These are phyloP conservation scores for Leiothrix lutea DNA, from an alignment of 2,113 vertebrate genomes.

Conservation along the genomic window DNA sequence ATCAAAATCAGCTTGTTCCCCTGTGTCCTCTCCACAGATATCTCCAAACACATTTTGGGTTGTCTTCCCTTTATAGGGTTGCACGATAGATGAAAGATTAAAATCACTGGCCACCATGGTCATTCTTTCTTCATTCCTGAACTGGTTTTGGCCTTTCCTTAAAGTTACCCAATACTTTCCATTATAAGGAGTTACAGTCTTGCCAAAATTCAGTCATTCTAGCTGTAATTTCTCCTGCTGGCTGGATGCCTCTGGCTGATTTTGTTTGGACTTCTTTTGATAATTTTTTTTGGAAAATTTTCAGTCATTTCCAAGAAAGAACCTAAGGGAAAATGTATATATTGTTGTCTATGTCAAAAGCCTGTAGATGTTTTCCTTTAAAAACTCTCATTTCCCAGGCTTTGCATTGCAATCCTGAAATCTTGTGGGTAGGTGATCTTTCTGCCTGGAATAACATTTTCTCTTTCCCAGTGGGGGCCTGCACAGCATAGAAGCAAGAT, in stretches of 20 bases:
- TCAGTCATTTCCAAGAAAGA: slow-evolving; percentile 45
- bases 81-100: not conserved
- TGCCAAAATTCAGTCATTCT: slow-evolving; percentile 50
- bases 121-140: slow-evolving; percentile 32
- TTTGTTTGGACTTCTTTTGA: slow-evolving; percentile 37
- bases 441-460: not conserved
- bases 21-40: not conserved
- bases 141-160: slow-evolving; percentile 21
- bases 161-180: slow-evolving; percentile 57
- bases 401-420: not conserved
- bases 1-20: not conserved
- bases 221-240: slow-evolving; percentile 34
- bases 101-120: not conserved
- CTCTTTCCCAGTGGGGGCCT: not conserved
- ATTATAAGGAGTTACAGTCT: not conserved
- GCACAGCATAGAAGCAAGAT: not conserved
- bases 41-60: not conserved
- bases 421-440: not conserved
- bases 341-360: not conserved
- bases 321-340: slow-evolving; percentile 37
- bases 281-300: slow-evolving; percentile 2
- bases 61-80: not conserved
- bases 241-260: slow-evolving; percentile 34
- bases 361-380: not conserved
- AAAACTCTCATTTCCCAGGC: not conserved